A percentile compares a stretch with the other conserved stretches of the same genome.
phyloP scores from a whole-genome alignment of 1,140 invertebrate genomes.

The Chrysopa pallens region DNA sequence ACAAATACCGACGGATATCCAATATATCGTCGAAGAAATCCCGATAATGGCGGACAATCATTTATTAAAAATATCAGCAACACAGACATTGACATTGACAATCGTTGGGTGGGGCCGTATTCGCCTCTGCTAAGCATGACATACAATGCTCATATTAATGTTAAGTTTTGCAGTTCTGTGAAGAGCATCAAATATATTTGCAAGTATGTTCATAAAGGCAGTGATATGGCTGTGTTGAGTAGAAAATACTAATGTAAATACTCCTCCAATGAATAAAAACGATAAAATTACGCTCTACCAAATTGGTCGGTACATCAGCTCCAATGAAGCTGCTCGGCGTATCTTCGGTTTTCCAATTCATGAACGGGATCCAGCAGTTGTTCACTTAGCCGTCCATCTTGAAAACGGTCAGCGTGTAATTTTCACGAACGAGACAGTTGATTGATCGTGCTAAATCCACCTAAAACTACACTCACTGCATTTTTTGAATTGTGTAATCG shows the following conservation, averaged over 20 bases:
- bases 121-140: slow-evolving; percentile 26
- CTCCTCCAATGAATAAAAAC: slow-evolving; percentile 5
- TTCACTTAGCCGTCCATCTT: slow-evolving; percentile 17
- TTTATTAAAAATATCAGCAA: slow-evolving; percentile 4
- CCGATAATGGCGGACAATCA: slow-evolving; percentile 5
- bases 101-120: slow-evolving; percentile 18
- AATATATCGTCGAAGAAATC: slow-evolving; percentile 6
- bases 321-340: too few species aligned
- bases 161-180: slow-evolving; percentile 20
- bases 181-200: slow-evolving; percentile 22
- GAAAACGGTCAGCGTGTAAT: slow-evolving; percentile 7
- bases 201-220: slow-evolving; percentile 24
- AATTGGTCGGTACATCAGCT: slow-evolving; percentile 21
- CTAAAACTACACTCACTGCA: not conserved
- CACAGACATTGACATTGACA: slow-evolving; percentile 7
- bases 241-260: slow-evolving; percentile 4
- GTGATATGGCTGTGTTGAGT: slow-evolving; percentile 11
- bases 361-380: slow-evolving; percentile 17
- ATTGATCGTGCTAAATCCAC: slow-evolving; percentile 10
- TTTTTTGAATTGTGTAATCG: slow-evolving; percentile 5
- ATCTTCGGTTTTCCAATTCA: too few species aligned
- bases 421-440: slow-evolving; percentile 8
- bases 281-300: slow-evolving; percentile 15
- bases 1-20: slow-evolving; percentile 20
- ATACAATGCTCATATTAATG: slow-evolving; percentile 26